Conservation (phyloP, 2,797 vertebrate species). For the Falco biarmicus region DNA sequence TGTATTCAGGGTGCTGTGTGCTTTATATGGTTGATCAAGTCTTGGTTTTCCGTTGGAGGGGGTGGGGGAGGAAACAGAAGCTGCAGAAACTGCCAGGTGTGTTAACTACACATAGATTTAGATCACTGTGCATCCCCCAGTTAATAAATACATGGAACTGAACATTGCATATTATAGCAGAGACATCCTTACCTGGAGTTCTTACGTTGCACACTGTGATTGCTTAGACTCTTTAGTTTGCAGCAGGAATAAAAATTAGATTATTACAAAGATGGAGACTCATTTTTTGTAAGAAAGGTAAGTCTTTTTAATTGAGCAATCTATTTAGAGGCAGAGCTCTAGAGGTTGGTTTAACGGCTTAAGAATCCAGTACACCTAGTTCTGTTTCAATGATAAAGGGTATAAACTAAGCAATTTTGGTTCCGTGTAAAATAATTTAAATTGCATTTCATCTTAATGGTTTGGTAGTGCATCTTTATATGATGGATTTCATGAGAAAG, state of each 20-base stretch:
- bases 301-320: background rate
- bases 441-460: background rate
- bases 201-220: background rate
- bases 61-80: background rate
- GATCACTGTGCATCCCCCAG: background rate
- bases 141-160: background rate
- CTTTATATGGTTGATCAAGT: background rate
- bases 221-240: background rate
- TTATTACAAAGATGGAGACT: background rate
- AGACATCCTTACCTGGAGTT: background rate
- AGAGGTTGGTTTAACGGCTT: background rate
- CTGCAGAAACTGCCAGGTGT: background rate
- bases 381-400: background rate
- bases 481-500: background rate
- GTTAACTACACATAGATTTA: background rate
- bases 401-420: background rate
- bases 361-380: background rate
- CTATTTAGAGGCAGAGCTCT: background rate
- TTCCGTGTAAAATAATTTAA: background rate
- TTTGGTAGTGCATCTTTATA: background rate
- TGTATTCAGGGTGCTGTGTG: background rate
- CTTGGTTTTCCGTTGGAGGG: background rate
- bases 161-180: background rate
- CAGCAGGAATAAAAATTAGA: slow-evolving; percentile 8
- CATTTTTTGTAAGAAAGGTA: slow-evolving; percentile 13